Conservation (phyloP, 2,113 vertebrate species). For the Etheostoma spectabile region DNA sequence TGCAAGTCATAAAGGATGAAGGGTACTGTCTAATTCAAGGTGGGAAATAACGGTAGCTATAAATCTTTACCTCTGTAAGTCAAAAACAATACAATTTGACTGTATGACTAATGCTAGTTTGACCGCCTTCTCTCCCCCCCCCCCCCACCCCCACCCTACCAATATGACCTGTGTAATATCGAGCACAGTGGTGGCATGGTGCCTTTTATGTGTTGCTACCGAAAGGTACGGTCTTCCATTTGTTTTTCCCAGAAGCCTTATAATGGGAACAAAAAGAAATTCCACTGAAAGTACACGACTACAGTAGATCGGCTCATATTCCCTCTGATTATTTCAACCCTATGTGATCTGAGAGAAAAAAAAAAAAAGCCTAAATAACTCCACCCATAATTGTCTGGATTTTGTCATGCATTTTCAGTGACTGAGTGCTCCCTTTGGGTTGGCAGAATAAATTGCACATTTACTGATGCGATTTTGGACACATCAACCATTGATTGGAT, state of each 20-base stretch:
- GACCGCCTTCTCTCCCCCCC: constrained; percentile 65
- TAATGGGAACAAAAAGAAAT: constrained; percentile 66
- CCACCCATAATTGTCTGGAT: constrained; percentile 44
- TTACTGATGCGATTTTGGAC: constrained; percentile 56
- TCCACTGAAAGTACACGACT: constrained; percentile 60
- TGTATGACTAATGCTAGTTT: constrained; percentile 71
- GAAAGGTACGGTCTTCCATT: constrained; percentile 85
- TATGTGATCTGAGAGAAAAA: constrained; percentile 51
- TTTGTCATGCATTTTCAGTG: constrained; percentile 26
- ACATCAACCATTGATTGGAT: constrained; percentile 58
- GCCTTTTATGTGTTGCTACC: constrained; percentile 83
- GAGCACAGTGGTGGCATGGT: constrained; percentile 80
- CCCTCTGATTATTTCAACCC: constrained; percentile 64
- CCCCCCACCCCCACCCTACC: constrained; percentile 54
- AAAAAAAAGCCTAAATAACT: constrained; percentile 35
- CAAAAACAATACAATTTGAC: constrained; percentile 66
- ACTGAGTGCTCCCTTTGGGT: constrained; percentile 26
- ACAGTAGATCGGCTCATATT: constrained; percentile 58
- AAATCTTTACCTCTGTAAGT: constrained; percentile 76
- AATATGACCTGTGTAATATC: constrained; percentile 75
- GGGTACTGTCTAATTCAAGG: constrained; percentile 48
- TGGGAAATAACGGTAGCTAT: constrained; percentile 72
- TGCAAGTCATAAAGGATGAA: constrained; percentile 48
- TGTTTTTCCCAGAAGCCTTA: constrained; percentile 83
- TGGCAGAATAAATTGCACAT: constrained; percentile 64